Conservation (phyloP, 2,113 vertebrate genomes). For the Megaptera novaeangliae region DNA sequence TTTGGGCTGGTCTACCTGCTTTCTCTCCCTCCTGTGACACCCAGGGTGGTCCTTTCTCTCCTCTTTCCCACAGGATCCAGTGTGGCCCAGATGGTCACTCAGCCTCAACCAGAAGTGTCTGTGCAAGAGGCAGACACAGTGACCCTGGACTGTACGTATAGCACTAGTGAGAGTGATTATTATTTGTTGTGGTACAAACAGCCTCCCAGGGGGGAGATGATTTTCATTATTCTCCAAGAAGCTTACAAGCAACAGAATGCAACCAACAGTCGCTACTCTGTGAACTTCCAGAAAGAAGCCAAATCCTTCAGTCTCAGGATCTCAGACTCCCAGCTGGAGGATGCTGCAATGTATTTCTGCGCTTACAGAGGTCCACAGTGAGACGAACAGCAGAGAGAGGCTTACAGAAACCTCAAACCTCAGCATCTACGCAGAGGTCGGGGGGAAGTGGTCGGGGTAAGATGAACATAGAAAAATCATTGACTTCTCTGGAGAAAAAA, state of each 20-base stretch:
- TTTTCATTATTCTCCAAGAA: slow-evolving; percentile 18
- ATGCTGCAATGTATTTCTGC: slow-evolving; percentile 42
- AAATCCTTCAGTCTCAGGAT: slow-evolving; percentile 57
- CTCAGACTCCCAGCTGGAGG: slow-evolving; percentile 24
- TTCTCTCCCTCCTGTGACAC: not conserved
- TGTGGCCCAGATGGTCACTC: slow-evolving; percentile 38
- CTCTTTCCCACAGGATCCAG: slow-evolving; percentile 27
- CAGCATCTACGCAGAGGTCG: not conserved
- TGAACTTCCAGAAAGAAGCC: slow-evolving; percentile 51
- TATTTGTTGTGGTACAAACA: slow-evolving; percentile 66
- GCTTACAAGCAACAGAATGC: not conserved
- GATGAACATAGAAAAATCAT: not conserved
- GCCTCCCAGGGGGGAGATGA: not conserved
- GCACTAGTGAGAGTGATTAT: not conserved
- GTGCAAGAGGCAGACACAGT: not conserved
- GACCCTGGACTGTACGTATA: slow-evolving; percentile 2
- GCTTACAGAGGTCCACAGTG: not conserved
- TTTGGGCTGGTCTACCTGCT: not conserved
- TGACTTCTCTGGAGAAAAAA: not conserved
- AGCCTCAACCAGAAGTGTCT: not conserved
- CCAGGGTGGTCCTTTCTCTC: not conserved
- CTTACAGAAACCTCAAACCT: slow-evolving; percentile 43
- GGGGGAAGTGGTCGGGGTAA: not conserved
- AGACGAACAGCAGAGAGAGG: not conserved
- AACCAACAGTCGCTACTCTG: not conserved